Evolutionary conservation across 2,113 vertebrate genomes (phyloP).

Genomic region (Tricholaema leucomelas): DNA sequence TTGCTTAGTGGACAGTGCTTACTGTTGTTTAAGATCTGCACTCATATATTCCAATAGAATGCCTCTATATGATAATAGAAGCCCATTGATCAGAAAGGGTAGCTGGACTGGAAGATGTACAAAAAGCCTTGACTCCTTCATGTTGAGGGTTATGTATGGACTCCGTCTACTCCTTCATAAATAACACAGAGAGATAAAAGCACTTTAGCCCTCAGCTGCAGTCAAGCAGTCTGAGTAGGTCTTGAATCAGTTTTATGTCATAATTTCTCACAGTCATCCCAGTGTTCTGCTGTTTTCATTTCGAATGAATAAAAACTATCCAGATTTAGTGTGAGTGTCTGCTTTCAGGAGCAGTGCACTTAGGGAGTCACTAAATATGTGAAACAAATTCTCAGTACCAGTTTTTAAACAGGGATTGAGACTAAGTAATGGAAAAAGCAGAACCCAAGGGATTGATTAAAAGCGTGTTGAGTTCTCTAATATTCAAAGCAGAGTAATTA

Average conservation of each 20-base stretch:
- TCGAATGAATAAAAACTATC: conserved; percentile 9
- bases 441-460: conserved; percentile 11
- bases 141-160: conserved; percentile 37
- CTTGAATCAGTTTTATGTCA: conserved; percentile 62
- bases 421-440: conserved; percentile 34
- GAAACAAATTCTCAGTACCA: conserved; percentile 19
- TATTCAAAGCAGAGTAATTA: neutral
- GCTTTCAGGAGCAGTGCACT: conserved; percentile 5
- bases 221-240: conserved; percentile 31
- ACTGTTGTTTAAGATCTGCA: neutral
- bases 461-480: neutral
- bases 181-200: conserved; percentile 58
- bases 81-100: neutral
- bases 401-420: neutral
- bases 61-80: neutral
- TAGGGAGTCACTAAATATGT: conserved; percentile 20
- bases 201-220: conserved; percentile 27
- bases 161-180: conserved; percentile 64
- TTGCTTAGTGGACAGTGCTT: neutral
- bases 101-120: neutral
- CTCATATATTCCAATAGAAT: neutral
- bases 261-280: conserved; percentile 25
- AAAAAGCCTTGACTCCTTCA: conserved; percentile 12
- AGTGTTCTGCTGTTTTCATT: conserved; percentile 19
- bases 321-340: neutral